Conservation (phyloP, 64 coral and sea anemone genomes). For the Porites lutea region DNA sequence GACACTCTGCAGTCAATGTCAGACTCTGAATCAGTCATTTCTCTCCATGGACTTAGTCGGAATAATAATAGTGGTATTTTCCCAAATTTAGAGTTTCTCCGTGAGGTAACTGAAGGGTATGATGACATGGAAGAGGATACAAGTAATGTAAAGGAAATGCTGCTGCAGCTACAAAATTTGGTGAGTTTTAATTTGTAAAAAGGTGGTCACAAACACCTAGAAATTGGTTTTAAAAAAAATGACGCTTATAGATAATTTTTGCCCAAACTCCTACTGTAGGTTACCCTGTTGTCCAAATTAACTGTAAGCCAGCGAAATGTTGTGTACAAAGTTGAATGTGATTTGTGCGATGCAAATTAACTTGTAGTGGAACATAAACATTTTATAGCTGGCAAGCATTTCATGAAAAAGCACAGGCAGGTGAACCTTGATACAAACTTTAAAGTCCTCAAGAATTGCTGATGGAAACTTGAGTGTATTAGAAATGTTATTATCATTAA, state of each 20-base stretch:
- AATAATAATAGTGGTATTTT: not conserved
- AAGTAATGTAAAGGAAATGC: conserved; percentile 55
- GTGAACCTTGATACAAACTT: too few relatives aligned
- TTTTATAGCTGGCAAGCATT: too few relatives aligned
- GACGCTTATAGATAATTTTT: too few relatives aligned
- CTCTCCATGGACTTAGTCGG: not conserved
- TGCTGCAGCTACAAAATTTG: conserved; percentile 78
- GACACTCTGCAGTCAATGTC: conserved; percentile 44
- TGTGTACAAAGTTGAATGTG: not conserved
- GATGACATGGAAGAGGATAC: conserved; percentile 89
- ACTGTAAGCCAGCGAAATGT: too few relatives aligned
- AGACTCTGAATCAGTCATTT: conserved; percentile 59
- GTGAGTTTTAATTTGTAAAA: conserved; percentile 52
- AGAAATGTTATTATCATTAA: too few relatives aligned
- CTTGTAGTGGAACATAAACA: not conserved
- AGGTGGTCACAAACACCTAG: too few relatives aligned
- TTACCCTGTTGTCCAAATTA: too few relatives aligned
- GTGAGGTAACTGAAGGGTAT: conserved; percentile 83
- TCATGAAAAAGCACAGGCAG: too few relatives aligned
- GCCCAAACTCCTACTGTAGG: too few relatives aligned
- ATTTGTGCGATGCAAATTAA: not conserved
- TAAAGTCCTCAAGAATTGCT: too few relatives aligned
- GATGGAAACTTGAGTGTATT: too few relatives aligned
- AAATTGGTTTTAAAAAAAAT: too few relatives aligned
- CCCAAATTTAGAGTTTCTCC: conserved; percentile 68